These are phyloP conservation scores for Ephialtes manifestator DNA, from an alignment of 2,888 invertebrate genomes.

Conservation along the genomic window DNA sequence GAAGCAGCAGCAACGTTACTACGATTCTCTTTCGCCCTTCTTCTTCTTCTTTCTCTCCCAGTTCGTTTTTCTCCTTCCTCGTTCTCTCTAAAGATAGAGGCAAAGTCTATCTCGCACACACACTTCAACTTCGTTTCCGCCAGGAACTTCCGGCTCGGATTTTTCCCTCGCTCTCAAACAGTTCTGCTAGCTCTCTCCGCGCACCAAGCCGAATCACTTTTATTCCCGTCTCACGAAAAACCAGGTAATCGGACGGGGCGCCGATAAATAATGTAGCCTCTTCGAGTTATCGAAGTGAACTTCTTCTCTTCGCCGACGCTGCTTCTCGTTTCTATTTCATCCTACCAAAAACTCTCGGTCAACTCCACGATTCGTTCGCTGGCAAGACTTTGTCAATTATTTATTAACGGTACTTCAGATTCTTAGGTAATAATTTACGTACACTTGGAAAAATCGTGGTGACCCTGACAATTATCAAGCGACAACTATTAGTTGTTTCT, in stretches of 20 bases:
- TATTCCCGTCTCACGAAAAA: conserved; percentile 37
- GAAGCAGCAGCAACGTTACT: conserved; percentile 15
- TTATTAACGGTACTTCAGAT: conserved; percentile 11
- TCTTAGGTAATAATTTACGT: not conserved
- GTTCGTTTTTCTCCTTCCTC: conserved; percentile 15
- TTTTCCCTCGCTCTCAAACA: conserved; percentile 16
- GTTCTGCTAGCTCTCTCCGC: not conserved
- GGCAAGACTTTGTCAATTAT: conserved; percentile 9
- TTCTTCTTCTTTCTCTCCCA: conserved; percentile 19
- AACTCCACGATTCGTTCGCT: not conserved
- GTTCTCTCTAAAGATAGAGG: conserved; percentile 25
- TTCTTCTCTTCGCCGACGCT: not conserved
- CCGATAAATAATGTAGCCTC: conserved; percentile 50
- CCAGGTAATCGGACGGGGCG: conserved; percentile 32
- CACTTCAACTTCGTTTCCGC: conserved; percentile 47
- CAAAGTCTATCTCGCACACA: conserved; percentile 36
- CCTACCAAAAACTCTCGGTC: not conserved
- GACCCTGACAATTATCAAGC: not conserved
- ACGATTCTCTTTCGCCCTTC: conserved; percentile 10
- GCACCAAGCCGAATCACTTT: conserved; percentile 44
- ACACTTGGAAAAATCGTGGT: not conserved
- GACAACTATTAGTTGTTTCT: too few species aligned
- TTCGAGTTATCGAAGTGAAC: conserved; percentile 43
- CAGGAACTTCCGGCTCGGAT: conserved; percentile 43
- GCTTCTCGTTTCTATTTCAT: not conserved